phyloP scores from a whole-genome alignment of 2,797 vertebrate species.

The Chloroceryle inda region DNA sequence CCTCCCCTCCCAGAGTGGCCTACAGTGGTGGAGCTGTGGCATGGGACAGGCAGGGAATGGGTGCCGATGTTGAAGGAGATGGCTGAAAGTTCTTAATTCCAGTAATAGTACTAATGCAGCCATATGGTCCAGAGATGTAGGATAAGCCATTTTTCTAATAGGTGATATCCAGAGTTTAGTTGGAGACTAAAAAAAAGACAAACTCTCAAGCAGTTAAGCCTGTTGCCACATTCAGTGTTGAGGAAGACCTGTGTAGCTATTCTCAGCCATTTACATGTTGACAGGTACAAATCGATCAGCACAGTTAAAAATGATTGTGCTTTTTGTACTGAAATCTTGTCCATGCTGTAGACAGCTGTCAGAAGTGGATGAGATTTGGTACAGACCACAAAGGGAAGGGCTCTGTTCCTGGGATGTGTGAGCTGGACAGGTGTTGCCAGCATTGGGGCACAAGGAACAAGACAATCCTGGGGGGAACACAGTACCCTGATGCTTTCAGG shows the following conservation, averaged over 20 bases:
- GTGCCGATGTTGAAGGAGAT: neutral
- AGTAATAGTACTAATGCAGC: neutral
- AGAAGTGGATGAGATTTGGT: neutral
- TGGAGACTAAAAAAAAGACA: neutral
- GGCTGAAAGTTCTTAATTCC: neutral
- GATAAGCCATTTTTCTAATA: neutral
- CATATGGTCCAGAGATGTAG: neutral
- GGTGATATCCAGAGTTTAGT: neutral
- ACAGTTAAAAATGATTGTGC: neutral
- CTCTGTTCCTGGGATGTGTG: rapidly evolving
- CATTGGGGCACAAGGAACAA: rapidly evolving
- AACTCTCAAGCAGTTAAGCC: neutral
- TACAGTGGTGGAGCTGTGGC: neutral
- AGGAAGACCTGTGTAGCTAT: neutral
- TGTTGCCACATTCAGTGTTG: neutral
- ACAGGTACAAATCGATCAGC: neutral
- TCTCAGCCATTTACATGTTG: neutral
- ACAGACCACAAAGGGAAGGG: neutral
- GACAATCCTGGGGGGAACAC: rapidly evolving
- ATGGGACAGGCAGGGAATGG: neutral
- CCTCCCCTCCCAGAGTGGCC: neutral
- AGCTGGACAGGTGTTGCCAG: neutral
- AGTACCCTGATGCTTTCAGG: neutral
- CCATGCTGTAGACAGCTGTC: neutral
- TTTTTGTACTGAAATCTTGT: neutral